Conservation (phyloP, 2,797 vertebrate genomes). For the Coluber constrictor region DNA sequence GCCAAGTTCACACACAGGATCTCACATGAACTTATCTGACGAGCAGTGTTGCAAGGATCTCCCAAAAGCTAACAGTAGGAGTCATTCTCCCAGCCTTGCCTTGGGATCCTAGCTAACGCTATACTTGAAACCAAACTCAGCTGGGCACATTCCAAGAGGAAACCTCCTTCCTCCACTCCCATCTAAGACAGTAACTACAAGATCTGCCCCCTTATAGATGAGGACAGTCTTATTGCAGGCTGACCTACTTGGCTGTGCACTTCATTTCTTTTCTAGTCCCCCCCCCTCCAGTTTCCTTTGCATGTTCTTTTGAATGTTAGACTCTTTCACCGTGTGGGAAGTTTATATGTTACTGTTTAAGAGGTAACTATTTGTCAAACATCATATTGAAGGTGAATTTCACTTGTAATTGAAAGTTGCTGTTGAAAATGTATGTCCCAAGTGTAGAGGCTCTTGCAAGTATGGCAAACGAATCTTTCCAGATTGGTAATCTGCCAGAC, state of each 20-base stretch:
- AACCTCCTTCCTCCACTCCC: not conserved
- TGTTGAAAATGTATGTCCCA: not conserved
- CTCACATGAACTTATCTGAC: not conserved
- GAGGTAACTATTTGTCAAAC: slow-evolving; percentile 5
- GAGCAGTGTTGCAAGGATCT: not conserved
- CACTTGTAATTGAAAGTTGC: slow-evolving; percentile 3
- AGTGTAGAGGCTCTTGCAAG: not conserved
- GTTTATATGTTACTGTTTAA: not conserved
- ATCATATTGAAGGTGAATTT: slow-evolving; percentile 6
- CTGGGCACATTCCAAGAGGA: not conserved
- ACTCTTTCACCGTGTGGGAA: not conserved
- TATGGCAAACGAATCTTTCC: not conserved
- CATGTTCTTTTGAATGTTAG: not conserved
- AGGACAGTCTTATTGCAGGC: not conserved
- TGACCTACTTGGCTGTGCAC: not conserved
- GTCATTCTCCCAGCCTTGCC: not conserved
- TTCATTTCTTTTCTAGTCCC: not conserved
- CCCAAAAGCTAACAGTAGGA: not conserved
- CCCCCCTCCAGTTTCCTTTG: not conserved
- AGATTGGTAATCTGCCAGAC: not conserved
- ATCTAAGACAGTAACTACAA: not conserved
- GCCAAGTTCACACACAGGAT: not conserved
- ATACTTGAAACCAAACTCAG: not conserved
- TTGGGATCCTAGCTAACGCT: not conserved
- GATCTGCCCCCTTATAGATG: not conserved